These are phyloP conservation scores for Urocitellus parryii DNA, from an alignment of 2,113 vertebrate genomes.

Conservation along the genomic window DNA sequence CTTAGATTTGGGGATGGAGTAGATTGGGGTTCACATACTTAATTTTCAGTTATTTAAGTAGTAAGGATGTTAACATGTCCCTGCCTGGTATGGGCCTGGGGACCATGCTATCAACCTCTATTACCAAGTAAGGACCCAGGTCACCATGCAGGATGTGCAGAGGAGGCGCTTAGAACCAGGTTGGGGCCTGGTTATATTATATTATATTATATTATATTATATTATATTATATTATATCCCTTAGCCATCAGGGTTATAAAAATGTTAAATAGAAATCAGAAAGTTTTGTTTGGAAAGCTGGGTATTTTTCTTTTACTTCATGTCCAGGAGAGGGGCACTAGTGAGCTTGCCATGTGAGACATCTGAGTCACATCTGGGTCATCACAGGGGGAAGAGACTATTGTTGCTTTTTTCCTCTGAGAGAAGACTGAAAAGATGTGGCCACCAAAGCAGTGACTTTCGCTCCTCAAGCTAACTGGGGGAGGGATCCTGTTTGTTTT, in stretches of 20 bases:
- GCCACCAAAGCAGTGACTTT: not conserved
- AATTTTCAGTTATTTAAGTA: not conserved
- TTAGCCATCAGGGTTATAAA: not conserved
- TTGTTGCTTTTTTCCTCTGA: not conserved
- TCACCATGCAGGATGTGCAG: not conserved
- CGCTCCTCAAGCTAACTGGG: not conserved
- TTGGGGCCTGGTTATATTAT: not conserved
- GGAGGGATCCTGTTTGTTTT: not conserved
- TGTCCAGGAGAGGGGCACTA: not conserved
- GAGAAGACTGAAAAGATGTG: not conserved
- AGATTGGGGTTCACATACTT: not conserved
- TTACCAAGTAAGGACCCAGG: not conserved
- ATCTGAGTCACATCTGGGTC: not conserved
- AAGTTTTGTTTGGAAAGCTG: conserved; percentile 31
- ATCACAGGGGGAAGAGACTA: not conserved
- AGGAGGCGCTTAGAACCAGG: not conserved
- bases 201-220: no score
- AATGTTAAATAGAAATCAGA: not conserved
- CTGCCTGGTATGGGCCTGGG: not conserved
- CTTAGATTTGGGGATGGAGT: not conserved
- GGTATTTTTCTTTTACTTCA: not conserved
- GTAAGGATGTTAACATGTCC: not conserved
- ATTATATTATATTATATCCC: no score
- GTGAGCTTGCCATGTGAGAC: not conserved
- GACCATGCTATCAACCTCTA: not conserved